These are phyloP conservation scores for Turnix velox DNA, from an alignment of 2,113 vertebrate genomes.

Conservation along the genomic window DNA sequence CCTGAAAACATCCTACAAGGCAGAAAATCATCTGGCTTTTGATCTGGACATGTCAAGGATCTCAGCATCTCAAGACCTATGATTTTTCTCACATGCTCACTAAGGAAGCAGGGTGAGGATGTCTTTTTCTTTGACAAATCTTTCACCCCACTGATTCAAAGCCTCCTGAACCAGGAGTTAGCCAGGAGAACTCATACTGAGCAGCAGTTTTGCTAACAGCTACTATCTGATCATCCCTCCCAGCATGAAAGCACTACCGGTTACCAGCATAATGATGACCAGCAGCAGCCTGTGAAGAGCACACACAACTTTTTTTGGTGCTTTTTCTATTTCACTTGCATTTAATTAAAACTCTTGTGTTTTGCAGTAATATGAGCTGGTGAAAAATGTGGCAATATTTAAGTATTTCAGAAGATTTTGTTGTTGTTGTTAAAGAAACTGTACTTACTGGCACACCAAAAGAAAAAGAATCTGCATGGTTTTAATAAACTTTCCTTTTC, in stretches of 20 bases:
- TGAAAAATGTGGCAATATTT: not conserved
- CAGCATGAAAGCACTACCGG: not conserved
- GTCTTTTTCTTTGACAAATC: not conserved
- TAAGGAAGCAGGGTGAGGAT: not conserved
- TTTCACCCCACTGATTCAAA: not conserved
- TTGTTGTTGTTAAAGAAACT: not conserved
- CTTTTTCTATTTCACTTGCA: not conserved
- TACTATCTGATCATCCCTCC: not conserved
- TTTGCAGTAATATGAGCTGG: not conserved
- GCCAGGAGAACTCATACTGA: not conserved
- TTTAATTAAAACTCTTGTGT: not conserved
- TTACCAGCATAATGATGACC: not conserved
- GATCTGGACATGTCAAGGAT: not conserved
- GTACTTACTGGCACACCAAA: not conserved
- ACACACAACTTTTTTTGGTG: not conserved
- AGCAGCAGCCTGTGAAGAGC: not conserved
- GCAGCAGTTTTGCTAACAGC: not conserved
- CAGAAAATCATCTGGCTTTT: not conserved
- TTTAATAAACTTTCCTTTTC: not conserved
- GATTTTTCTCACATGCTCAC: not conserved
- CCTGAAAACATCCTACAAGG: not conserved
- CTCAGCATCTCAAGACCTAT: not conserved
- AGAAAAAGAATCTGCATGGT: not conserved
- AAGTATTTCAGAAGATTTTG: not conserved
- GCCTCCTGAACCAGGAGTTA: not conserved